These are phyloP conservation scores for Drosophila sturtevanti DNA, from an alignment of 1,140 invertebrate species.

Conservation along the genomic window DNA sequence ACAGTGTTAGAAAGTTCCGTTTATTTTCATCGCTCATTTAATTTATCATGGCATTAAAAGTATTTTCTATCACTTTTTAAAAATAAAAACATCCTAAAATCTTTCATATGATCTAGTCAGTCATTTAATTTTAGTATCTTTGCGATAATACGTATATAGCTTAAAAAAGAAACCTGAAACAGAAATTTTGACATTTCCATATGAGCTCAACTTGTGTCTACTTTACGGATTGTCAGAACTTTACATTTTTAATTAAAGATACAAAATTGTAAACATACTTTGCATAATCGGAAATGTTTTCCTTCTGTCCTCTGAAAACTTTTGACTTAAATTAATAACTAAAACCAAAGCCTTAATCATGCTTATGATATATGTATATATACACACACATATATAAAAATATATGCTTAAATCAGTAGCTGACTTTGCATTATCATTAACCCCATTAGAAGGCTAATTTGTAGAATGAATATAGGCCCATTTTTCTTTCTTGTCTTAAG, in stretches of 20 bases:
- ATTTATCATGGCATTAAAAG: too few species aligned
- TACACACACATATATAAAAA: constrained; percentile 17
- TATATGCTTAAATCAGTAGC: constrained; percentile 30
- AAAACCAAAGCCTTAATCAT: not conserved
- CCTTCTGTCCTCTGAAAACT: not conserved
- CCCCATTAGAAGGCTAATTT: constrained; percentile 11
- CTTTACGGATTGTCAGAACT: too few species aligned
- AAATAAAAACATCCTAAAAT: too few species aligned
- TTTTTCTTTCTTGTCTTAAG: not conserved
- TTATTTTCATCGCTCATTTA: too few species aligned
- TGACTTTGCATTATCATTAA: constrained; percentile 39
- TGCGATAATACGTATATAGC: too few species aligned
- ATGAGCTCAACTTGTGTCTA: too few species aligned
- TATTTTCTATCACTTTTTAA: too few species aligned
- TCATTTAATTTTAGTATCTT: too few species aligned
- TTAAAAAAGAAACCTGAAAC: too few species aligned
- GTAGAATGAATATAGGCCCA: not conserved
- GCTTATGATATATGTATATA: not conserved
- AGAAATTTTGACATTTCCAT: too few species aligned
- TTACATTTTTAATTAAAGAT: constrained; percentile 35
- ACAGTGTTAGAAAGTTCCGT: too few species aligned
- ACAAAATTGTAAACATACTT: constrained; percentile 24
- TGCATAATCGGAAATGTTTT: constrained; percentile 6
- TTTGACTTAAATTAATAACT: not conserved
- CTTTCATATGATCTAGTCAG: too few species aligned